Evolutionary conservation across 2,113 vertebrate genomes (phyloP).

Genomic region (Epinephelus lanceolatus): DNA sequence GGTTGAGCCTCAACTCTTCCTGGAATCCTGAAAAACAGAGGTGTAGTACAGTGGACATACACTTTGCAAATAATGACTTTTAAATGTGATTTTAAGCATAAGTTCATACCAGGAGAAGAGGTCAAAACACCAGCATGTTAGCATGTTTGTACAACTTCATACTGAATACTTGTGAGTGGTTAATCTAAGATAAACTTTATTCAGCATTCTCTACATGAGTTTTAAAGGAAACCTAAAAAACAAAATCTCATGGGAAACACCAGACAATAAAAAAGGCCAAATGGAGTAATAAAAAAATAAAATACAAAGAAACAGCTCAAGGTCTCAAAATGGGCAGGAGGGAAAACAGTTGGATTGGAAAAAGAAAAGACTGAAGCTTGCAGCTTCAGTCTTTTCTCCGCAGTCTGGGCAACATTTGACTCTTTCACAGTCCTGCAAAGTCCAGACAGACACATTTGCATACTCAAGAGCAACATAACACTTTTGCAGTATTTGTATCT

Average conservation of each 20-base stretch:
- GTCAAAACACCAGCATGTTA: background rate
- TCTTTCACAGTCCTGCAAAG: slow-evolving; percentile 9
- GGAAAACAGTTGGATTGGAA: background rate
- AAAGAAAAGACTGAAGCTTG: background rate
- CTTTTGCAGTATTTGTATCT: background rate
- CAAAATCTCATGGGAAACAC: background rate
- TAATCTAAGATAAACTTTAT: background rate
- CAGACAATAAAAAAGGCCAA: background rate
- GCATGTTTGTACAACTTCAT: background rate
- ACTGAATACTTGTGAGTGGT: background rate
- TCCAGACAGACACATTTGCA: slow-evolving; percentile 14
- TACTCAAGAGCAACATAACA: slow-evolving; percentile 1
- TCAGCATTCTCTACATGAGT: background rate
- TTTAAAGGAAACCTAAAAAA: background rate
- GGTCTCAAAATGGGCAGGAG: slow-evolving; percentile 1
- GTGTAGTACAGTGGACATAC: background rate
- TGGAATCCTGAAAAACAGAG: background rate
- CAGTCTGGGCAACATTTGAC: background rate
- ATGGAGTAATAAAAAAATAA: background rate
- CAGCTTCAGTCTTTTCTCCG: too few relatives aligned
- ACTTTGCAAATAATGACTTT: background rate
- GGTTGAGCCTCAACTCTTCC: background rate
- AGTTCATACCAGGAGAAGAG: background rate
- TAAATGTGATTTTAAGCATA: background rate
- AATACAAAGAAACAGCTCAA: background rate